Evolutionary conservation across 2,888 invertebrate species (phyloP), one percentile per base, ranked within the genome.

Genomic region (Sinohyriopsis cumingii): DNA sequence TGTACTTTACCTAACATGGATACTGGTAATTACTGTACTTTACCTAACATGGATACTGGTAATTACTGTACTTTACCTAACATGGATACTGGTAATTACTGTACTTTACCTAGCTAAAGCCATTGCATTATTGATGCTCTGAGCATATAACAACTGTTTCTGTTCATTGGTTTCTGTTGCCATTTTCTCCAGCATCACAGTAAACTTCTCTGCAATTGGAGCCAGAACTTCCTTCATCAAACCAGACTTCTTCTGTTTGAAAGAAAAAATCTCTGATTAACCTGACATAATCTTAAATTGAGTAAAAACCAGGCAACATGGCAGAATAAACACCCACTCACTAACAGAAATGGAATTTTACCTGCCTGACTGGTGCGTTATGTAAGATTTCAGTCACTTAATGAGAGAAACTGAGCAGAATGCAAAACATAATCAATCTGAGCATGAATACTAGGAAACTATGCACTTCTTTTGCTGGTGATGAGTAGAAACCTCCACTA

Each of bases 111-210:
- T 91, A 20, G 92, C 91, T 68, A 92, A 89, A 22, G 91, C 89
- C 85, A 92, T 92, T 57, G 91, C 91, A 83, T 91, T 91, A 67
- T 90, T 89, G 71, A 91, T 86, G 72, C 89, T 89, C 69, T 89
- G 86, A 59, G 90, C 90, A 71, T 90, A 88, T 7, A 84, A 83
- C 56, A 87, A 73, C 74, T 89, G 88, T 63, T 79, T 80, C 24
- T 84, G 78, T 70, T 88, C 87, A 78, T 90, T 88, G 25, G 85
- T 82, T 70, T 89, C 88, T 12, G 82, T 78, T 45, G 81, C 78
- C 72, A 91, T 82, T 70, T 89, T 88, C 22, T 84, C 85, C 65
- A 91, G 80, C 62, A 91, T 80, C 20, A 81, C 77, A 33, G 87
- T 84, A 80, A 91, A 91, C 77, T 91, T 91, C 59, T 84, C 85